These are phyloP conservation scores for Heteropelma amictum DNA, from an alignment of 2,888 invertebrate species.

Conservation along the genomic window DNA sequence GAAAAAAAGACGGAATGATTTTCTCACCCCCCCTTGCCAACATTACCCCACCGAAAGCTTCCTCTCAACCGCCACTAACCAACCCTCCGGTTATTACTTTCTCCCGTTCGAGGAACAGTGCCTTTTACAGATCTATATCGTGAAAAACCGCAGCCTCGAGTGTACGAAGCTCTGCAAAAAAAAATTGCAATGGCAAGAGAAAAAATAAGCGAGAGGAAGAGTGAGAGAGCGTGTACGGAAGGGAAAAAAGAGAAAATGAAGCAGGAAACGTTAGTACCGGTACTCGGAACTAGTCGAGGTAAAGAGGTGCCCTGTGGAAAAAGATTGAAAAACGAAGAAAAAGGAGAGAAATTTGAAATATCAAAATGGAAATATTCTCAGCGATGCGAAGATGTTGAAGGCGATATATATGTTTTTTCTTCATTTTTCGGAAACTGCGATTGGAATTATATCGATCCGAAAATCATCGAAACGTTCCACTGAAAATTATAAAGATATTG, in stretches of 20 bases:
- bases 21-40: conserved; percentile 1
- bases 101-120: conserved; percentile 44
- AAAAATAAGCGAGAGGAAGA: background rate
- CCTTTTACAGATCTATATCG: conserved; percentile 26
- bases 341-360: conserved; percentile 7
- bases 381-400: conserved; percentile 4
- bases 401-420: background rate
- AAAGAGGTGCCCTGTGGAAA: conserved; percentile 2
- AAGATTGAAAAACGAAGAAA: background rate
- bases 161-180: conserved; percentile 21
- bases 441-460: background rate
- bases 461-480: background rate
- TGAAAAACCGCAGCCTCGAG: conserved; percentile 30
- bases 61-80: conserved; percentile 27
- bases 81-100: conserved; percentile 50
- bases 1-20: conserved; percentile 23
- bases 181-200: background rate
- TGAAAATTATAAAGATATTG: background rate
- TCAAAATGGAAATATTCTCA: conserved; percentile 27
- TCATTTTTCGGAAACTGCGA: background rate
- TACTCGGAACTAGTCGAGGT: conserved; percentile 12
- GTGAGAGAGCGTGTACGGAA: background rate
- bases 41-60: conserved; percentile 3
- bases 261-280: conserved; percentile 31
- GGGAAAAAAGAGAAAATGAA: conserved; percentile 8